Base-by-base conservation (phyloP, 2,888 invertebrate genomes). In the Coecobrya sp. region DNA sequence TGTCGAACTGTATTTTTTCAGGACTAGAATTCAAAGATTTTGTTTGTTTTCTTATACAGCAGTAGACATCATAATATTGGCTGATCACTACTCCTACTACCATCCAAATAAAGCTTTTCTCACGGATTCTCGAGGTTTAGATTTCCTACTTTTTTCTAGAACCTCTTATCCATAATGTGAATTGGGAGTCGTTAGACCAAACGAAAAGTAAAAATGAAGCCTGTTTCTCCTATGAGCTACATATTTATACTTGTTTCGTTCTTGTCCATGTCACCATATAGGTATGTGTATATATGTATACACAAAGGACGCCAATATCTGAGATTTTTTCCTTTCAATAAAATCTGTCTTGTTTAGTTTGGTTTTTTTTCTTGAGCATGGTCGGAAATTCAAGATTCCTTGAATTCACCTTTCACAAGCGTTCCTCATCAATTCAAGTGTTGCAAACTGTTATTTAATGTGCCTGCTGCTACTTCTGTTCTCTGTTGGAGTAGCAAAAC, bases 381-480 rank as follows among this genome's bases (percentile, higher is more conserved):
- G 27, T 52, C 62, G 87, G 87, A 89, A 89, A 89, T 82, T 82
- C 82, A 52, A 76, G 81, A 65, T 82, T 82, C 81, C 68, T 52
- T 76, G 81, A 82, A 89, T 84, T 82, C 89, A 89, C 89, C 89
- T 89, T 89, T 70, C 45, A 76, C 62, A 22, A 89, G 81, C 68
- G 68, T 70, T 82, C 59, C 65, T 89, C 89, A 84, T 89, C 89
- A 82, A 82, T 84, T 89, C 89, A 89, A 89, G 89, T 89, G 89
- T 84, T 82, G 70, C 82, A 89, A 89, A 89, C 89, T 82, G 89
- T 89, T 84, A 89, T 89, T 89, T 89, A 89, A 89, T 89, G 81
- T 36, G 55, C 68, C 73, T 73, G 73, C 73, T 81, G 55, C 81
- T 59, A 25, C 52, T 52, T 1, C 42, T 84, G 1, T 27, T 45